Conservation (phyloP, 2,113 vertebrate species). For the Dryoscopus gambensis region DNA sequence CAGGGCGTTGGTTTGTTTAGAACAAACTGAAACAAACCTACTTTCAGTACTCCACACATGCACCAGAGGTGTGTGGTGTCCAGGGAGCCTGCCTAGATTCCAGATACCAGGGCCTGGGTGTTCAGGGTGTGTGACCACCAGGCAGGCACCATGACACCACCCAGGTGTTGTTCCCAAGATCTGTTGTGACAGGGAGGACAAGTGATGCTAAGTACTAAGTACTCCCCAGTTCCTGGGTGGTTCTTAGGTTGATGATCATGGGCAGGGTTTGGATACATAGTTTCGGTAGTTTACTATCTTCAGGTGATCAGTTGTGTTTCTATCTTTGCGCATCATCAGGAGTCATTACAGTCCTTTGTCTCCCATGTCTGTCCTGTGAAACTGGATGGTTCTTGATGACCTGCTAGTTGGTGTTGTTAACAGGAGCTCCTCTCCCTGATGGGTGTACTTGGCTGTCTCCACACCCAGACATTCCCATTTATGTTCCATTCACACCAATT, state of each 20-base stretch:
- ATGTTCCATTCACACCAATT: neutral
- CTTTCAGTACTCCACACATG: neutral
- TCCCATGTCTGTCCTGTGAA: neutral
- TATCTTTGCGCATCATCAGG: neutral
- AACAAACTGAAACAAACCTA: neutral
- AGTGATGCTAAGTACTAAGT: neutral
- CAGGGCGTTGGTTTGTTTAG: neutral
- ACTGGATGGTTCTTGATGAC: neutral
- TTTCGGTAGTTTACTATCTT: neutral
- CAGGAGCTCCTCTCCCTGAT: neutral
- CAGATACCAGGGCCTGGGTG: neutral
- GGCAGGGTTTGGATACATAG: neutral
- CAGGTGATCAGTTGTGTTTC: neutral
- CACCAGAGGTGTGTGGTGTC: neutral
- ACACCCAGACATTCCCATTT: neutral
- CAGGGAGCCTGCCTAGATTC: neutral
- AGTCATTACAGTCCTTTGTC: neutral
- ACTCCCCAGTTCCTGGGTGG: neutral
- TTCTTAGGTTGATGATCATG: neutral
- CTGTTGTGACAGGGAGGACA: neutral
- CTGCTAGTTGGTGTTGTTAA: neutral
- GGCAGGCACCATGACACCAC: neutral
- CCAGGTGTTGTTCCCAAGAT: neutral
- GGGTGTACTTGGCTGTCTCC: neutral
- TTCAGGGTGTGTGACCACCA: neutral